A percentile compares a stretch with the other conserved stretches of the same genome.
phyloP scores from a whole-genome alignment of 2,888 invertebrate species.

The Mimachlamys varia region DNA sequence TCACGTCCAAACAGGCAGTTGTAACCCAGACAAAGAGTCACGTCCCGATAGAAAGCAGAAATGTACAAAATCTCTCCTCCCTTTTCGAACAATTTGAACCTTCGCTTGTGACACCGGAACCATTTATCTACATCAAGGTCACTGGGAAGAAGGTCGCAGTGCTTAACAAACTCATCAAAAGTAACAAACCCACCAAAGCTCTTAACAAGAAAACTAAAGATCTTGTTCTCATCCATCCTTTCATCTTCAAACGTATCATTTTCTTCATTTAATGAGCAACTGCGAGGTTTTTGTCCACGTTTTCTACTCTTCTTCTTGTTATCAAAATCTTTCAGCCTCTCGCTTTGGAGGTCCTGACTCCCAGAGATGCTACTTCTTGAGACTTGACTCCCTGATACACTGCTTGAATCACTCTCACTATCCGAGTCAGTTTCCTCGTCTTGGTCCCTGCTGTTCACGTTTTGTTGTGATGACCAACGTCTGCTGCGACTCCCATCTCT shows the following conservation, averaged over 20 bases:
- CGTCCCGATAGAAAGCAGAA: constrained; percentile 32
- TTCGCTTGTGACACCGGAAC: constrained; percentile 47
- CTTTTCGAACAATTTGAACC: constrained; percentile 51
- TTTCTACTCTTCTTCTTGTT: not conserved
- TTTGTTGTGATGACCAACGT: not conserved
- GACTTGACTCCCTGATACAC: not conserved
- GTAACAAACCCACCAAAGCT: constrained; percentile 23
- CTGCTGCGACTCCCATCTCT: not conserved
- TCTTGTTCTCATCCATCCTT: not conserved
- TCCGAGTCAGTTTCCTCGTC: not conserved
- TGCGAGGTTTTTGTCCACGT: not conserved
- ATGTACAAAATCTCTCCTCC: constrained; percentile 35
- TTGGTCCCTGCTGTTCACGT: not conserved
- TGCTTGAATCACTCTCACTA: not conserved
- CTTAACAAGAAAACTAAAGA: constrained; percentile 40
- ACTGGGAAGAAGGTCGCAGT: constrained; percentile 41
- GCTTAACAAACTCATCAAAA: constrained; percentile 39
- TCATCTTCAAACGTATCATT: not conserved
- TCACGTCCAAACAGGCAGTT: not conserved
- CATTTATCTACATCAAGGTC: constrained; percentile 42
- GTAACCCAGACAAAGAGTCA: constrained; percentile 39
- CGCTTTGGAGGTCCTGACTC: not conserved
- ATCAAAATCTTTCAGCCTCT: not conserved
- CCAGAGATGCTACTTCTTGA: constrained; percentile 12
- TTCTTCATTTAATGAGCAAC: not conserved